Evolutionary conservation across 2,113 vertebrate species (phyloP).

Genomic region (Plectropomus leopardus): DNA sequence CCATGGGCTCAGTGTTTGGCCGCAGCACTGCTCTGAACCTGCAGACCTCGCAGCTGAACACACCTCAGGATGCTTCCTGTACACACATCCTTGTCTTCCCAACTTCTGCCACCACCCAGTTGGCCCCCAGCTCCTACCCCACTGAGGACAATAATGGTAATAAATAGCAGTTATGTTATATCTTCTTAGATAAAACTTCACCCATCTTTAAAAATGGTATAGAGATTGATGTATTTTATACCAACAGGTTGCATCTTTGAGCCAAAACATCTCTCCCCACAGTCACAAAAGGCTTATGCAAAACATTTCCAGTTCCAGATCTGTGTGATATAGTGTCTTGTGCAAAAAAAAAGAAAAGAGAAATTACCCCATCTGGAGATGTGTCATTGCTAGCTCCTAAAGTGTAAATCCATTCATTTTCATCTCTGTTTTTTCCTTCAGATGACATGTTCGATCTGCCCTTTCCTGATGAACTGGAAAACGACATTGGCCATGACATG

Average conservation of each 20-base stretch:
- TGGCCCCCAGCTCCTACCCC: constrained; percentile 94
- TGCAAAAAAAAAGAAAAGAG: neutral
- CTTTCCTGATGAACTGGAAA: constrained; percentile 98
- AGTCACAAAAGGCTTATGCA: constrained; percentile 5
- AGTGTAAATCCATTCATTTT: neutral
- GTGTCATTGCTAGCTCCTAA: neutral
- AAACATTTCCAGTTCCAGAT: neutral
- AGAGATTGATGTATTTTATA: neutral
- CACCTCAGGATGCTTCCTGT: constrained; percentile 97
- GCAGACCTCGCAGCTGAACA: constrained; percentile 98
- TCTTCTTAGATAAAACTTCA: neutral
- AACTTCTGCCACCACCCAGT: constrained; percentile 96
- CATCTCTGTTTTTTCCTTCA: constrained; percentile 62
- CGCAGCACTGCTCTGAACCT: constrained; percentile 96
- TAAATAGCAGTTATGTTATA: neutral
- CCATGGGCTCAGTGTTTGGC: constrained; percentile 98
- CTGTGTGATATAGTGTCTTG: neutral
- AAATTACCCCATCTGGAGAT: neutral
- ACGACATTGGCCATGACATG: constrained; percentile 92
- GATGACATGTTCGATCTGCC: constrained; percentile 98
- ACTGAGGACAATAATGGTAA: constrained; percentile 96
- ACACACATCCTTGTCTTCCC: constrained; percentile 99
- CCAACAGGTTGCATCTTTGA: constrained; percentile 50
- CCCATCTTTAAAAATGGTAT: neutral
- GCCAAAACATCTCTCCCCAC: neutral